A percentile compares a stretch with the other conserved stretches of the same genome.
phyloP scores from a whole-genome alignment of 2,888 invertebrate genomes.

The Clunio marinus region DNA sequence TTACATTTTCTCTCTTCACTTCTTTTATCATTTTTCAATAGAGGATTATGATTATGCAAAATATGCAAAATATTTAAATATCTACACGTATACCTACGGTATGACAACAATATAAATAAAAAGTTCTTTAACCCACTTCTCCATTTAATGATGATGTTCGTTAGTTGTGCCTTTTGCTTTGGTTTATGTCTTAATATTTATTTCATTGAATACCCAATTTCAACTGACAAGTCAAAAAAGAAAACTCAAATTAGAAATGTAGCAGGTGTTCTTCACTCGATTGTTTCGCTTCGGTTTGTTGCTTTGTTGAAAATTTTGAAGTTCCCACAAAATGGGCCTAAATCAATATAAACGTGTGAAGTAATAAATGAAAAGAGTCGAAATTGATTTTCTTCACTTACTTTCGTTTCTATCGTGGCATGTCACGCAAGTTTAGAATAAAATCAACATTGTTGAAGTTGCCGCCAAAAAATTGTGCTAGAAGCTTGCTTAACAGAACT shows the following conservation, averaged over 20 bases:
- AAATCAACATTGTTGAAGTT: background rate
- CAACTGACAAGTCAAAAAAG: background rate
- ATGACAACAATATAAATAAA: no score
- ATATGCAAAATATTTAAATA: no score
- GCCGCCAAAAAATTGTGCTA: background rate
- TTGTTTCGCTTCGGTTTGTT: background rate
- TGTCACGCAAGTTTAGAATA: slow-evolving; percentile 13
- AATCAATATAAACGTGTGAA: slow-evolving; percentile 1
- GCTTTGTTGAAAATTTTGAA: background rate
- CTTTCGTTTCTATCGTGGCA: background rate
- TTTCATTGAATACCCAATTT: slow-evolving; percentile 23
- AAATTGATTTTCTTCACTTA: background rate
- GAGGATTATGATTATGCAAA: no score
- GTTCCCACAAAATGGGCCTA: background rate
- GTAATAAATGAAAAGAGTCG: background rate
- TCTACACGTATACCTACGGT: no score
- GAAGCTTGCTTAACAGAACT: no score
- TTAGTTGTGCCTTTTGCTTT: no score
- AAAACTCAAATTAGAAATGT: no score
- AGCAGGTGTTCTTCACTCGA: slow-evolving; percentile 1
- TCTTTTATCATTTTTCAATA: no score
- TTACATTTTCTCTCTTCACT: no score
- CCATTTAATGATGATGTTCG: no score
- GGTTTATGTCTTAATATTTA: background rate
- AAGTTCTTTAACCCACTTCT: no score